phyloP scores from a whole-genome alignment of 2,113 vertebrate species.

The Canis aureus region DNA sequence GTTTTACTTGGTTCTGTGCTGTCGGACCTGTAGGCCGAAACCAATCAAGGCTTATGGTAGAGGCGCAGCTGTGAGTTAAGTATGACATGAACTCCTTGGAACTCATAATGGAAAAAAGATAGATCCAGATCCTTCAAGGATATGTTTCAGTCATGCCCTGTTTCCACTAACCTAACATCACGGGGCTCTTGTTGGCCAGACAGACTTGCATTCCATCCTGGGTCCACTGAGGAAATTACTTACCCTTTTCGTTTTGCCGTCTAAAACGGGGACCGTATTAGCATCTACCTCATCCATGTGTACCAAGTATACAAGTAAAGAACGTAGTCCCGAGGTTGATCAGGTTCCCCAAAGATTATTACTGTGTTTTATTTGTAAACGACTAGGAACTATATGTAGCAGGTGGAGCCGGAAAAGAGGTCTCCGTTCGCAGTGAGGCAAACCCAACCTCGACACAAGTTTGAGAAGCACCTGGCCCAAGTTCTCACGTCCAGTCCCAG shows the following conservation, averaged over 20 bases:
- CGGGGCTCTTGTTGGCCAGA: background rate
- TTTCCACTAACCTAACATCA: background rate
- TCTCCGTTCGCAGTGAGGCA: background rate
- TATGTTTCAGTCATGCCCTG: background rate
- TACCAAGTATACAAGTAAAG: background rate
- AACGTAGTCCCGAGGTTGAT: background rate
- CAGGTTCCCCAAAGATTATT: background rate
- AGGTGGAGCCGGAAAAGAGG: background rate
- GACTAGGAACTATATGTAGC: background rate
- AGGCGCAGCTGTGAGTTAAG: background rate
- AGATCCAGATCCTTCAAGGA: background rate
- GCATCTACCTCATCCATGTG: background rate
- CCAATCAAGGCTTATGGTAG: background rate
- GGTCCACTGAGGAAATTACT: background rate
- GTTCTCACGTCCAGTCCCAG: background rate
- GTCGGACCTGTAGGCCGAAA: background rate
- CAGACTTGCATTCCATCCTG: background rate
- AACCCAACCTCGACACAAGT: background rate
- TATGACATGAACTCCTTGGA: background rate
- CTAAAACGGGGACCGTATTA: background rate
- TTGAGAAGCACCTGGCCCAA: background rate
- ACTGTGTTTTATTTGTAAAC: background rate
- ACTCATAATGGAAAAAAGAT: background rate
- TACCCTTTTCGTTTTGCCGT: background rate
- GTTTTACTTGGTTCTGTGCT: background rate